Conservation (phyloP, 2,113 vertebrate species). For the Scytalopus superciliaris region DNA sequence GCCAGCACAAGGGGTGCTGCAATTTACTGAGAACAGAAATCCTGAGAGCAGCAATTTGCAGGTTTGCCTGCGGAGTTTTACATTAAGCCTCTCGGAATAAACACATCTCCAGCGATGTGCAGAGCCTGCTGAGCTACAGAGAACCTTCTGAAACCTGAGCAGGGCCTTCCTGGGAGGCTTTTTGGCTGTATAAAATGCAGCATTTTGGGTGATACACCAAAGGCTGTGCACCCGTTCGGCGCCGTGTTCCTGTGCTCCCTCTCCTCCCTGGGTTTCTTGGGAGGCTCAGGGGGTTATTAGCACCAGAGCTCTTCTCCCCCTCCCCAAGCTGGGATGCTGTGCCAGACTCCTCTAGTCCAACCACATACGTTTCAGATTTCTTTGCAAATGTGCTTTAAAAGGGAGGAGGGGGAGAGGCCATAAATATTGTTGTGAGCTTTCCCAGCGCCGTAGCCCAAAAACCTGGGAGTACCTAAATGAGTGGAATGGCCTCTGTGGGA, state of each 20-base stretch:
- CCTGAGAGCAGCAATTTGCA: not conserved
- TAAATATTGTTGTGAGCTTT: not conserved
- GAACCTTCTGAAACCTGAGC: not conserved
- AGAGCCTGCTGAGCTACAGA: not conserved
- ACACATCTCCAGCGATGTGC: not conserved
- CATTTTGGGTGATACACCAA: not conserved
- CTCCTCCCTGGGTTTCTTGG: not conserved
- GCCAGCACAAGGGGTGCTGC: fast-evolving
- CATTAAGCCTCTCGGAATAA: too few relatives aligned
- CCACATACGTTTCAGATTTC: not conserved
- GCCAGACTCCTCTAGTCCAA: not conserved
- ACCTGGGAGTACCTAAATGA: not conserved
- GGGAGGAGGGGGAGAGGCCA: not conserved
- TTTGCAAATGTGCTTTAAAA: not conserved
- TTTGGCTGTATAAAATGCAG: not conserved
- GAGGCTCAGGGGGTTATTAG: not conserved
- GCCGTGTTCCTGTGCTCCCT: fast-evolving
- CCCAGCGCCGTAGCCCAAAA: not conserved
- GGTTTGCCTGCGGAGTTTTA: not conserved
- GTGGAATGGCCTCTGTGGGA: not conserved
- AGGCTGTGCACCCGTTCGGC: fast-evolving
- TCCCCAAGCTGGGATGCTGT: not conserved
- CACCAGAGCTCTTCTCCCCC: not conserved
- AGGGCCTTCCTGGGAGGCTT: not conserved
- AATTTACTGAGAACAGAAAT: not conserved